These are phyloP conservation scores for Synergus itoensis DNA, from an alignment of 2,888 invertebrate genomes.

Conservation along the genomic window DNA sequence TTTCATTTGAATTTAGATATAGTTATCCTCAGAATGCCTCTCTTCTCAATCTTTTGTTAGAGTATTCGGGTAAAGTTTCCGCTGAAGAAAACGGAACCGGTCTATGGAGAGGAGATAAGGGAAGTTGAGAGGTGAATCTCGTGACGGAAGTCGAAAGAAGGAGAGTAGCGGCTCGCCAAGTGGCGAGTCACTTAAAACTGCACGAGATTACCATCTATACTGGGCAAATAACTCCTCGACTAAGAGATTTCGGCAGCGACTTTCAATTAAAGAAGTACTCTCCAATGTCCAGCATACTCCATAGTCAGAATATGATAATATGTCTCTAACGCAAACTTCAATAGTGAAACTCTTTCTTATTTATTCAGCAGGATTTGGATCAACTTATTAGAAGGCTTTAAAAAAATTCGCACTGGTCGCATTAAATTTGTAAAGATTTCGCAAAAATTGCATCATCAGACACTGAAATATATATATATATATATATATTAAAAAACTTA, in stretches of 20 bases:
- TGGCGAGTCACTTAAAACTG: conserved; percentile 57
- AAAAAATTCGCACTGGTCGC: no score
- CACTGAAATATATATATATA: no score
- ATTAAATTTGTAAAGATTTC: no score
- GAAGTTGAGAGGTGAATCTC: conserved; percentile 40
- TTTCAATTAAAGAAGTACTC: conserved; percentile 29
- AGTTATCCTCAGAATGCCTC: not conserved
- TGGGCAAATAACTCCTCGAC: conserved; percentile 61
- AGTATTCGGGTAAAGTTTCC: conserved; percentile 30
- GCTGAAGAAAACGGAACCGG: conserved; percentile 2
- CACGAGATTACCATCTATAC: conserved; percentile 54
- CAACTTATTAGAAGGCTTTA: not conserved
- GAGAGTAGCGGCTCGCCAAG: conserved; percentile 16
- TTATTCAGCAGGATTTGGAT: not conserved
- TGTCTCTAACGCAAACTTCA: not conserved
- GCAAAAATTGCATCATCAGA: no score
- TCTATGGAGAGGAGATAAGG: conserved; percentile 37
- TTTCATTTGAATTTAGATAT: conserved; percentile 15
- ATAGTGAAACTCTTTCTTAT: not conserved
- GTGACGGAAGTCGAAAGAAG: conserved; percentile 40
- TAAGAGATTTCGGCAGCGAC: conserved; percentile 11
- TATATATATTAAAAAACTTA: no score
- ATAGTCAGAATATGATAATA: not conserved
- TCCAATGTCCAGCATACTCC: not conserved
- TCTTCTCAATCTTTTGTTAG: conserved; percentile 23